Evolutionary conservation across 2,113 vertebrate genomes (phyloP).

Genomic region (Loxodonta africana): DNA sequence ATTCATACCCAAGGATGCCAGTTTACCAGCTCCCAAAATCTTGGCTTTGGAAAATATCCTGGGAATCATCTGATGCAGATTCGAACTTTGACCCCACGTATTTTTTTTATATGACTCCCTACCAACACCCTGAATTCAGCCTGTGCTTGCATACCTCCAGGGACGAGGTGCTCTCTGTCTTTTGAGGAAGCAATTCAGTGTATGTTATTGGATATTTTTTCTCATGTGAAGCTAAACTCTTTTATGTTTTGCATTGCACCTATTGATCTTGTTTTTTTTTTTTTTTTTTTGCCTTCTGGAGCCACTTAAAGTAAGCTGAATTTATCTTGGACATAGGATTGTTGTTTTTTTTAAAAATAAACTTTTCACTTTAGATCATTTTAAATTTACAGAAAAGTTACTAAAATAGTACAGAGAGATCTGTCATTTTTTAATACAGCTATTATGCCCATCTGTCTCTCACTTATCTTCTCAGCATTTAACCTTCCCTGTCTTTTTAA

Average conservation of each 20-base stretch:
- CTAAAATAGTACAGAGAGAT: neutral
- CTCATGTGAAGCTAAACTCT: neutral
- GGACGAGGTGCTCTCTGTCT: neutral
- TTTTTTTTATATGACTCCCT: no score
- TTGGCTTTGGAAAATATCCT: neutral
- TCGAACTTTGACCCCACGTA: neutral
- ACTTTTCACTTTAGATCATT: neutral
- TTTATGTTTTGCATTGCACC: neutral
- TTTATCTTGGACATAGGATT: neutral
- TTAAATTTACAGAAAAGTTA: neutral
- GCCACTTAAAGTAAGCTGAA: conserved; percentile 1
- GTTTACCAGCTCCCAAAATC: neutral
- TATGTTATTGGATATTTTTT: neutral
- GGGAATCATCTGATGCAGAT: neutral
- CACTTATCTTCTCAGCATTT: neutral
- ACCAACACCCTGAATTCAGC: neutral
- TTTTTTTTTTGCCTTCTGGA: neutral
- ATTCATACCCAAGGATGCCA: neutral
- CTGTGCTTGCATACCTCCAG: neutral
- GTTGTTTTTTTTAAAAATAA: neutral
- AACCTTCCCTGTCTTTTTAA: neutral
- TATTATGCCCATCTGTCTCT: neutral
- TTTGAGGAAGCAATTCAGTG: neutral
- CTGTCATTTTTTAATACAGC: neutral
- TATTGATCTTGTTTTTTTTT: neutral